A percentile compares a stretch with the other conserved stretches of the same genome.
Evolutionary conservation across 2,113 vertebrate genomes (phyloP).

Genomic region (Fulica atra): DNA sequence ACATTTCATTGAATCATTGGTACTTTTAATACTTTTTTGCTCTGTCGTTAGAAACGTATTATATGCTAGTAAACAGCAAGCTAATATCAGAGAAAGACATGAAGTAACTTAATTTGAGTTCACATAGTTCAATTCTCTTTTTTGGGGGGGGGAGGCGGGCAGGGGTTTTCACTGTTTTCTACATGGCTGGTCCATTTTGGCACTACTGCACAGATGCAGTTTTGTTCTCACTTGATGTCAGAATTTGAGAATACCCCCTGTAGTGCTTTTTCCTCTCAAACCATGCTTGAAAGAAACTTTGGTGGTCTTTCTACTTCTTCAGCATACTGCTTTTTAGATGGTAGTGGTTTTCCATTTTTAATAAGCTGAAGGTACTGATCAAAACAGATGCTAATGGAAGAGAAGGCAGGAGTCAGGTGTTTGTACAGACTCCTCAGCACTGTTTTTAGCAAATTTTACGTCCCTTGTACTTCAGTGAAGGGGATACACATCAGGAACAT

Average conservation of each 20-base stretch:
- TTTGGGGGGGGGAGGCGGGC: not conserved
- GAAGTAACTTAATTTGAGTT: not conserved
- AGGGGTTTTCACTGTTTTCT: not conserved
- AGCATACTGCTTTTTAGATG: not conserved
- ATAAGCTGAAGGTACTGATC: not conserved
- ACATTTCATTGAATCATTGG: no score
- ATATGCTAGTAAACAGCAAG: not conserved
- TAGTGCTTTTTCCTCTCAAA: not conserved
- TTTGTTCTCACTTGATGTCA: not conserved
- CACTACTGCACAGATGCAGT: not conserved
- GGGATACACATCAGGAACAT: not conserved
- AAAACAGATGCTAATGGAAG: not conserved
- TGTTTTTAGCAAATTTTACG: not conserved
- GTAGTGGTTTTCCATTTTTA: not conserved
- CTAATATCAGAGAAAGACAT: not conserved
- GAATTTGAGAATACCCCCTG: not conserved
- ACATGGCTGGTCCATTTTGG: not conserved
- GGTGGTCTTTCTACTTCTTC: not conserved
- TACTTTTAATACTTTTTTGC: not conserved
- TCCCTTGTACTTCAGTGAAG: not conserved
- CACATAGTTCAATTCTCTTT: not conserved
- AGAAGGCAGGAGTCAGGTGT: not conserved
- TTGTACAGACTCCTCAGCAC: not conserved
- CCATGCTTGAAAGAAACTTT: not conserved
- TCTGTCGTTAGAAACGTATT: not conserved